A percentile compares a stretch with the other conserved stretches of the same genome.
phyloP scores from a whole-genome alignment of 2,888 invertebrate genomes.

The Sialis fuliginosa region DNA sequence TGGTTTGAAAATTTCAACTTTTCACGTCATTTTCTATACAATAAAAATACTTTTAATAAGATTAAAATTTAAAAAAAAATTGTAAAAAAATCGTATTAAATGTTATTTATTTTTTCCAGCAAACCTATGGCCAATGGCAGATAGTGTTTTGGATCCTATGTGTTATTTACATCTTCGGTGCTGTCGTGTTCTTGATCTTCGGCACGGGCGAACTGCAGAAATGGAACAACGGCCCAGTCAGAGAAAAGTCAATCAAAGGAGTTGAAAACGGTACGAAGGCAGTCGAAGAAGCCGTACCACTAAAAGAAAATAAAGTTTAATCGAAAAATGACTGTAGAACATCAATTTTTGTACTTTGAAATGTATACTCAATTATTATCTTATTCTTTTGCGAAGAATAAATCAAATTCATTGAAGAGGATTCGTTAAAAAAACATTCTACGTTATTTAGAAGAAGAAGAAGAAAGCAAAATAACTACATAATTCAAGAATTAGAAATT shows the following conservation, averaged over 20 bases:
- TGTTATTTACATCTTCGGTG: conserved; percentile 48
- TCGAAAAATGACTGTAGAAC: neutral
- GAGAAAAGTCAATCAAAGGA: neutral
- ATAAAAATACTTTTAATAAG: no score
- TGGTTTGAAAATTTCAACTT: no score
- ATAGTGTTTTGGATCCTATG: conserved; percentile 68
- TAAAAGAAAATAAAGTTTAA: neutral
- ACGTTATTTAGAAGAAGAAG: no score
- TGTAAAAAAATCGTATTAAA: neutral
- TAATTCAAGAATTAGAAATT: no score
- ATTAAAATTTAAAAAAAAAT: no score
- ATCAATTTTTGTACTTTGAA: neutral
- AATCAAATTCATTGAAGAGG: no score
- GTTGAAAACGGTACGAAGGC: neutral
- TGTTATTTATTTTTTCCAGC: conserved; percentile 24
- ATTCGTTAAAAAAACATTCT: no score
- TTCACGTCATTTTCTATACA: no score
- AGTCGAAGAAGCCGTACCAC: neutral
- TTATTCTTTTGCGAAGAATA: no score
- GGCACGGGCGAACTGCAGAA: conserved; percentile 48
- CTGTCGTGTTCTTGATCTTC: conserved; percentile 39
- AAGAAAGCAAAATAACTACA: no score
- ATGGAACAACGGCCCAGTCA: conserved; percentile 21
- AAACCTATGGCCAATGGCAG: conserved; percentile 61
- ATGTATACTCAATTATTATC: no score